phyloP scores from a whole-genome alignment of 2,113 vertebrate genomes.

The Lophius piscatorius region DNA sequence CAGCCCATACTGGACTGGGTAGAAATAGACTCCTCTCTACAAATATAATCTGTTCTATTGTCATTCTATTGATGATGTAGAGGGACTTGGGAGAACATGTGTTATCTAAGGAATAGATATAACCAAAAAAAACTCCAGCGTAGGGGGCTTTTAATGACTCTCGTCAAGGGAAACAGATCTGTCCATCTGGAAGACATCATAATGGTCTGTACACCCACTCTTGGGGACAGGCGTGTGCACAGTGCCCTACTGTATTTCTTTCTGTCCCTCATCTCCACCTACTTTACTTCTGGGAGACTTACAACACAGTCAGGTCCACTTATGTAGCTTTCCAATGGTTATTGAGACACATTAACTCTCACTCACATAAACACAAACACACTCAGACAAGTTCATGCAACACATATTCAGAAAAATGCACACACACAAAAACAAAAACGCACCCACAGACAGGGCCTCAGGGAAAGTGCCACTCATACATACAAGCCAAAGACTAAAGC shows the following conservation, averaged over 20 bases:
- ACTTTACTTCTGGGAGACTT: slow-evolving; percentile 65
- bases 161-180: slow-evolving; percentile 62
- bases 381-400: slow-evolving; percentile 27
- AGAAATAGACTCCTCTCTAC: slow-evolving; percentile 18
- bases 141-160: slow-evolving; percentile 37
- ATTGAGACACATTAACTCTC: slow-evolving; percentile 44
- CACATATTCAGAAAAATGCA: slow-evolving; percentile 20
- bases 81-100: slow-evolving; percentile 28
- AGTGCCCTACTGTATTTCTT: slow-evolving; percentile 47
- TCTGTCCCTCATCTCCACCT: slow-evolving; percentile 71
- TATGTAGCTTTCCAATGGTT: slow-evolving; percentile 70
- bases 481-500: slow-evolving; percentile 62
- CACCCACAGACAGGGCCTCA: slow-evolving; percentile 66
- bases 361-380: slow-evolving; percentile 19
- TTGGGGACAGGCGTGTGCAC: slow-evolving; percentile 63
- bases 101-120: slow-evolving; percentile 46
- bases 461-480: slow-evolving; percentile 74
- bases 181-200: slow-evolving; percentile 77
- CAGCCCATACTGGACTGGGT: slow-evolving; percentile 7
- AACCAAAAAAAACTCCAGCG: slow-evolving; percentile 61
- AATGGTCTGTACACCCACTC: slow-evolving; percentile 60
- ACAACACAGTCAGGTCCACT: slow-evolving; percentile 71
- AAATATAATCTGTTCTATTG: slow-evolving; percentile 44
- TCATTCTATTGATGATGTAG: slow-evolving; percentile 31
- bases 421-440: slow-evolving; percentile 24